Evolutionary conservation across 2,797 vertebrate genomes (phyloP), one percentile per base, ranked within the genome.

Genomic region (Sylvilagus floridanus): DNA sequence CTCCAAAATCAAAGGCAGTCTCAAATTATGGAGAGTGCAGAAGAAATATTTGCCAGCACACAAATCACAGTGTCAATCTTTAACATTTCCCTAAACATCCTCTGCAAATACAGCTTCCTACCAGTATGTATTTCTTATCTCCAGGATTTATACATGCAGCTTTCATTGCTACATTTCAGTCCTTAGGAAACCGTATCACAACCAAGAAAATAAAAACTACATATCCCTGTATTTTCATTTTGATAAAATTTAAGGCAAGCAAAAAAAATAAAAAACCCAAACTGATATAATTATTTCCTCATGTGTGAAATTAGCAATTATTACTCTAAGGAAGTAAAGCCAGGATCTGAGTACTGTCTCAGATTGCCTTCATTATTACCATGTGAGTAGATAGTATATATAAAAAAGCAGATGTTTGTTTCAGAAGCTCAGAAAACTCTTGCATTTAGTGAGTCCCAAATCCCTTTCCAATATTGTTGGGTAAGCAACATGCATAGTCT

Each of bases 121-220:
- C 88, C 50, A 62, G 71, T 60, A 35, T 6, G 22, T 50, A 24
- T 88, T 93, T 90, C 81, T 96, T 79, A 79, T 95, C 73, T 72
- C 62, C 12, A 42, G 28, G n/a, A 92, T 95, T 92, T 78, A 81
- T 84, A 71, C 37, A 65, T 73, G 47, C 0, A 52, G 63, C 57
- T 94, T 96, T 86, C 35, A 16, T 88, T 76, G 42, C 71, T 19
- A 8, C n/a, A 28, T 95, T 91, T 95, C 77, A 50, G 13, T 73
- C 92, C 69, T 85, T 77, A 82, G 54, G 60, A 79, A 92, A 54
- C 9, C 57, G 47, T 14, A 68, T 47, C 47, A 54, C 81, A 92
- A 94, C 77, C 88, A 85, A 90, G 73, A 71, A 90, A 92, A 87
- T 91, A 83, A 84, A 89, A 91, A 22, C 22, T 26, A 5, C 63